Base-by-base conservation (phyloP, 2,797 vertebrate species). In the Cynopterus sphinx region DNA sequence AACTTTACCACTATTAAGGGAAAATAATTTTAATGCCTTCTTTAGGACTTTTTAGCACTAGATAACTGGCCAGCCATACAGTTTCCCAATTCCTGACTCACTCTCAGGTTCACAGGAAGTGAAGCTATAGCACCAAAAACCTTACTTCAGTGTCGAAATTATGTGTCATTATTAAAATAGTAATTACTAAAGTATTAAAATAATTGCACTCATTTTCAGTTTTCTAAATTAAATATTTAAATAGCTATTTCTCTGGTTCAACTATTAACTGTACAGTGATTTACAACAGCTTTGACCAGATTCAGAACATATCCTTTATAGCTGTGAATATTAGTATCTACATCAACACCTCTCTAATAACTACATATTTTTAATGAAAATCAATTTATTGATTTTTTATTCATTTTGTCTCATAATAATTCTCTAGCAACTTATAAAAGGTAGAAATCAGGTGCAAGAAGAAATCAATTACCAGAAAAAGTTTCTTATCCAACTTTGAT, bases 341-440 rank as follows among this genome's bases (percentile, higher is more conserved):
- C 1, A 16, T 26, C 39, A 28, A 3, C 0, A 13, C 49, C 9
- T 39, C 28, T 86, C 67, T 53, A 31, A 73, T 9, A 65, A 78
- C 61, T 59, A 19, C 9, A 53, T 51, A 21, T 33, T 77, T 74
- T 90, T 55, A 77, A 91, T 77, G 59, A 73, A 94, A 91, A 82
- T 43, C 75, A 11, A 68, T 9, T 51, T 68, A 28, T 51, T 33
- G 43, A 46, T 5, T 90, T 53, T 61, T 74, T 39, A 65, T 82
- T 90, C 53, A 71, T 74, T 90, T 65, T 77, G 41, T 43, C 41
- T 94, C 74, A 59, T 77, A 63, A 61, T 79, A 36, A 71, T 94
- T 94, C 5, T 87, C 53, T 59, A 55, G 85, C 31, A 71, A 46
- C 9, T 93, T 94, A 36, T 26, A 78, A 68, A 88, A 74, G 57